Conservation (phyloP, 2,888 invertebrate species). For the Antheraea assamensis region DNA sequence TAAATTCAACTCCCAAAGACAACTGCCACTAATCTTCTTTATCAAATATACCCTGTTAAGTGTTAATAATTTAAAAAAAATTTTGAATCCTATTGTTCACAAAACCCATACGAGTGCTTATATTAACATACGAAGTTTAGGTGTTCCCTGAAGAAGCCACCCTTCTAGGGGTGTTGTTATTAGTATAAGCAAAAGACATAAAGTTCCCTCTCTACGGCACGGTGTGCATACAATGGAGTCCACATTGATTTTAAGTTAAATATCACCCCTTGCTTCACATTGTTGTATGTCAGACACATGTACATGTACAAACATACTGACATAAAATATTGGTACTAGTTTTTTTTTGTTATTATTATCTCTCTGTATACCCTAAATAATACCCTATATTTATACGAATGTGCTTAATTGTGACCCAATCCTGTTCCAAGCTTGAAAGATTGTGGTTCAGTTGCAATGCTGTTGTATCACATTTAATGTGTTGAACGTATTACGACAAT, state of each 20-base stretch:
- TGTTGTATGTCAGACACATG: slow-evolving; percentile 52
- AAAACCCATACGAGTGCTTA: slow-evolving; percentile 74
- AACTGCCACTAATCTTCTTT: neutral
- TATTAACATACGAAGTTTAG: slow-evolving; percentile 77
- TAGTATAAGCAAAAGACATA: slow-evolving; percentile 78
- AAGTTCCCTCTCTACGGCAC: slow-evolving; percentile 61
- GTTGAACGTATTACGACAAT: neutral
- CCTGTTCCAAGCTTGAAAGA: slow-evolving; percentile 10
- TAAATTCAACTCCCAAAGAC: neutral
- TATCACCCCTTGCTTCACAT: slow-evolving; percentile 68
- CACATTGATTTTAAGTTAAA: slow-evolving; percentile 78
- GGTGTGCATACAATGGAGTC: slow-evolving; percentile 76
- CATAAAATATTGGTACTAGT: slow-evolving; percentile 69
- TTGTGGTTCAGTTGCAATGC: neutral
- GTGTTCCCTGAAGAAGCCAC: slow-evolving; percentile 68
- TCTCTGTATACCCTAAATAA: slow-evolving; percentile 59
- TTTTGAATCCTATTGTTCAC: slow-evolving; percentile 62
- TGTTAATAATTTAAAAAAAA: slow-evolving; percentile 64
- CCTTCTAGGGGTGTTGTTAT: slow-evolving; percentile 74
- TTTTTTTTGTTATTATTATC: slow-evolving; percentile 60
- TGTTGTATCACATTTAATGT: slow-evolving; percentile 4
- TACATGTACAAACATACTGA: slow-evolving; percentile 69
- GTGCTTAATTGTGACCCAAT: slow-evolving; percentile 13
- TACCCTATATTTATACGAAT: slow-evolving; percentile 19
- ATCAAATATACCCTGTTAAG: slow-evolving; percentile 28